Conservation (phyloP, 2,113 vertebrate genomes). For the Rafetus swinhoei region DNA sequence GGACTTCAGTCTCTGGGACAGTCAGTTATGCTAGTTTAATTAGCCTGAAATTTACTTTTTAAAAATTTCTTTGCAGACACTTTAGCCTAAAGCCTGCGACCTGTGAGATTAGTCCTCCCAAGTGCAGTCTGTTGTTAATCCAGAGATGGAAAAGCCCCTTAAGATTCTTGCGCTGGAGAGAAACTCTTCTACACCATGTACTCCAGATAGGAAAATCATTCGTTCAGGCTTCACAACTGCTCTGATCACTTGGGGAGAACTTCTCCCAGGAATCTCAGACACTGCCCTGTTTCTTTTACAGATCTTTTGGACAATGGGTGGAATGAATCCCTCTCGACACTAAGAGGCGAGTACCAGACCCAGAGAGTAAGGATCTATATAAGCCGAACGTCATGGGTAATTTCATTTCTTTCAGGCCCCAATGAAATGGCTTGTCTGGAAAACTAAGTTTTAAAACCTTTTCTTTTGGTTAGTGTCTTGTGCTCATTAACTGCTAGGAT, state of each 20-base stretch:
- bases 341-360: neutral
- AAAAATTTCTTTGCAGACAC: neutral
- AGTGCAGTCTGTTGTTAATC: neutral
- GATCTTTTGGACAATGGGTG: neutral
- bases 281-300: neutral
- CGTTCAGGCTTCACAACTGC: neutral
- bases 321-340: neutral
- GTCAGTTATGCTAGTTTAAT: neutral
- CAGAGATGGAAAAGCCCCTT: neutral
- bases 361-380: fast-evolving
- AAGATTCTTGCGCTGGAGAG: neutral
- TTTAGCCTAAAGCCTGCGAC: neutral
- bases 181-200: neutral
- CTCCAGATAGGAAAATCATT: neutral
- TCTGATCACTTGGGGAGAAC: neutral
- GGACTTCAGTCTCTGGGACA: neutral
- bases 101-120: neutral
- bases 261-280: neutral
- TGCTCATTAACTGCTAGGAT: fast-evolving
- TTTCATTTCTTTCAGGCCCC: neutral
- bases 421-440: neutral
- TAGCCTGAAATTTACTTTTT: neutral
- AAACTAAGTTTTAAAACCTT: neutral
- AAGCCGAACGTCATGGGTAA: neutral
- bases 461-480: neutral